Base-by-base conservation (phyloP, 2,113 vertebrate species). In the Proterorhinus semilunaris region DNA sequence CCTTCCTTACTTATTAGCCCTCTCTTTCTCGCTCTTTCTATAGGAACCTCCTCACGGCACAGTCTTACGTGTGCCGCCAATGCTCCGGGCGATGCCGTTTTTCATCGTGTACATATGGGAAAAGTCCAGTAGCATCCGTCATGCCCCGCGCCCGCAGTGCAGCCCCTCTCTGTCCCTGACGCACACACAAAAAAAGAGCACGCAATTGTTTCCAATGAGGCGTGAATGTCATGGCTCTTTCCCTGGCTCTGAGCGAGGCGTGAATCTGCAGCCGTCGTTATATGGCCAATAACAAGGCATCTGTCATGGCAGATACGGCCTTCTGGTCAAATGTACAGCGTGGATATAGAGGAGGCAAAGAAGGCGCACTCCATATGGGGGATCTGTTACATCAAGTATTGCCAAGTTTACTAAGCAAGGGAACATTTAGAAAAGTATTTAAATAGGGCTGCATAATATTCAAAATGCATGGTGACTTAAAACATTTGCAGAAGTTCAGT, bases 191-290 rank as follows among this genome's bases (percentile, higher is more conserved):
- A 36, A 36, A 36, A 58, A 13, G 55, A 58, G 27, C 55, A 58
- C 43, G 27, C 55, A 58, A 42, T 58, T 42, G 55, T 58, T 10
- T 42, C 55, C 55, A 58, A 58, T 42, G 55, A 58, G 55, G 55
- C 55, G 55, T 58, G 55, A 58, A 58, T 58, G 55, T 58, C 55
- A 42, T 58, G 55, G 42, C 55, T 58, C 55, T 58, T 58, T 58
- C 6, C 42, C 10, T 58, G 55, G 55, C 55, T 42, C 11, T 15
- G 55, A 42, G 55, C 55, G 12, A 53, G 52, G 16, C 52, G 52
- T 13, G 27, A 15, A 42, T 13, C 54, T 55, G 54, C 54, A 21
- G 10, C 10, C 21, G 43, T 21, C 27, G 27, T 27, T 58, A 42
- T 58, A 58, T 15, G 55, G 36, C 55, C 55, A 12, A 42, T 42